These are phyloP conservation scores for Lateolabrax maculatus DNA, from an alignment of 2,797 vertebrate genomes.

Conservation along the genomic window DNA sequence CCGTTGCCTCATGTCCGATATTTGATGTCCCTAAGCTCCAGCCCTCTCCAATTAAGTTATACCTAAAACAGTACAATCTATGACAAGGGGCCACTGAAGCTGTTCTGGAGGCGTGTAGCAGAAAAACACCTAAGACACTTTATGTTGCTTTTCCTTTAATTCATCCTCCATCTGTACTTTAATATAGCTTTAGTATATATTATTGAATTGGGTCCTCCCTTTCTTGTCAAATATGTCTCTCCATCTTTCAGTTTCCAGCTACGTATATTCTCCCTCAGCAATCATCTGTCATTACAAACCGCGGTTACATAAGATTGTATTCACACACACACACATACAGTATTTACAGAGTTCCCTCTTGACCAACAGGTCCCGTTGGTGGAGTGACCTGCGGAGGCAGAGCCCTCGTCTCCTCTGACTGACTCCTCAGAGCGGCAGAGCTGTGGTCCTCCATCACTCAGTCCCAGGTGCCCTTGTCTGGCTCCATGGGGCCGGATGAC, in stretches of 20 bases:
- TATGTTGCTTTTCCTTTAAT: too few relatives aligned
- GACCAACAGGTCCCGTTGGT: conserved; percentile 33
- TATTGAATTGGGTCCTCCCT: background rate
- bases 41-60: too few relatives aligned
- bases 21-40: too few relatives aligned
- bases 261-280: conserved; percentile 10
- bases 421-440: conserved; percentile 35
- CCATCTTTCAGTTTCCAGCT: conserved; percentile 1
- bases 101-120: background rate
- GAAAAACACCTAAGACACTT: background rate
- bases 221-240: conserved; percentile 10
- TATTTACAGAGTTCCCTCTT: conserved; percentile 23
- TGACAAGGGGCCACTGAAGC: too few relatives aligned
- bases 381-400: conserved; percentile 43
- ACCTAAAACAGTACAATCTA: too few relatives aligned
- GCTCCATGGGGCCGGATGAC: conserved; percentile 82
- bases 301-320: conserved; percentile 50
- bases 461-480: conserved; percentile 78
- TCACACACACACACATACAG: conserved; percentile 11
- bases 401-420: conserved; percentile 34
- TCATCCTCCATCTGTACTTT: background rate
- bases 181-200: background rate
- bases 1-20: too few relatives aligned
- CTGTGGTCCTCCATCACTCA: conserved; percentile 59
- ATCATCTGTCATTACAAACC: conserved; percentile 23